phyloP scores from a whole-genome alignment of 2,113 vertebrate genomes.

The Dicerorhinus sumatrensis region DNA sequence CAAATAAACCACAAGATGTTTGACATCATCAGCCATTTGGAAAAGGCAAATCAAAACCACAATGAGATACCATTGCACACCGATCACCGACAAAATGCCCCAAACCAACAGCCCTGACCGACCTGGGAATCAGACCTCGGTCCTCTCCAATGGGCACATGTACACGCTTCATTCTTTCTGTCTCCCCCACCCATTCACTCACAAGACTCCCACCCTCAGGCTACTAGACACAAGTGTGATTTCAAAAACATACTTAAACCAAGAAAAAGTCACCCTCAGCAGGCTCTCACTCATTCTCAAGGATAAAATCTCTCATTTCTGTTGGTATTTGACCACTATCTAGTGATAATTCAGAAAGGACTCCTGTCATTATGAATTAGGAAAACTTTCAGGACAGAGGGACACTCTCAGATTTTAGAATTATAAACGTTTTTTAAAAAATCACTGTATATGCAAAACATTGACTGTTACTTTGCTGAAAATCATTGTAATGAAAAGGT shows the following conservation, averaged over 20 bases:
- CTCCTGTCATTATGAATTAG: background rate
- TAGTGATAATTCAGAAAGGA: background rate
- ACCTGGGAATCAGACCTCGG: background rate
- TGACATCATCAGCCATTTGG: background rate
- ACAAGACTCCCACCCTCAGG: background rate
- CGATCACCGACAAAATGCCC: rapidly evolving
- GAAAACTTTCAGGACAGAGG: background rate
- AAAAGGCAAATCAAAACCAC: background rate
- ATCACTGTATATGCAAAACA: background rate
- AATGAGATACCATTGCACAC: rapidly evolving
- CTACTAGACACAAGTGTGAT: background rate
- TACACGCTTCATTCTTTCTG: rapidly evolving
- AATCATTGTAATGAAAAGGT: background rate
- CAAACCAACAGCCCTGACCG: background rate
- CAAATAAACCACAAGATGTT: background rate
- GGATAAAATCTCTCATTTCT: background rate
- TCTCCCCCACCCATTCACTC: background rate
- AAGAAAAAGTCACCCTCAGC: background rate
- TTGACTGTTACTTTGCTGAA: background rate
- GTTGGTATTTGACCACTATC: background rate
- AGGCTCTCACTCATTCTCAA: background rate
- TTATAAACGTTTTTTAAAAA: background rate
- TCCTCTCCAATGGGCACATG: rapidly evolving
- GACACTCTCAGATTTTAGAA: background rate
- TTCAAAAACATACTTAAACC: background rate